Evolutionary conservation across 2,888 invertebrate genomes (phyloP), one percentile per base, ranked within the genome.

Genomic region (Papilio elwesi): DNA sequence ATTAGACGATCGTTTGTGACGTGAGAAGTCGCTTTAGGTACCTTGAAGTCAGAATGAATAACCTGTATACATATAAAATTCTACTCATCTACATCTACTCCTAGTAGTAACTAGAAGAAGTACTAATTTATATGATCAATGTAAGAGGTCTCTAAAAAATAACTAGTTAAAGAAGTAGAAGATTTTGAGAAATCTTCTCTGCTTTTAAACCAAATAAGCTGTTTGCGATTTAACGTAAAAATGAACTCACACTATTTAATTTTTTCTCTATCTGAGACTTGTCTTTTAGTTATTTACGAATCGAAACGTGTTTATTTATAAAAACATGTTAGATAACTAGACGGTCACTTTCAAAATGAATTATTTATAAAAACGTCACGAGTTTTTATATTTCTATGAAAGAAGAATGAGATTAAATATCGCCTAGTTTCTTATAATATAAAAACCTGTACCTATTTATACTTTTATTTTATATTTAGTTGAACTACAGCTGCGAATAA

Each of bases 341-440:
- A 13, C 9, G 59, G 15, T 62, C 43, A 62, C 59, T 62, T 62
- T 62, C 59, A 62, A 62, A 62, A 15, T 62, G 38, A 62, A 62
- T 59, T 59, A 59, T 62, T 62, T 62, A 62, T 43, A 13, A n/a
- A 59, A 15, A 9, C 59, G 59, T 62, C 43, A 62, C 38, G 59
- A 62, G 8, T n/a, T 38, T 59, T 59, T 59, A 59, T 38, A n/a
- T n/a, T 36, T 57, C 57, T 57, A 36, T 9, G 57, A 59, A 59
- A 7, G 26, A 57, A 12, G 57, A 59, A 16, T 55, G 10, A 6
- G 5, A 55, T 26, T 26, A 9, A 9, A 43, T 59, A 38, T 26
- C 26, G 11, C 10, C 6, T 38, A 36, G 36, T 12, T 49, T 13
- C 7, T 43, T 43, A 43, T 43, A 12, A 62, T 62, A 38, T 38